Base-by-base conservation (phyloP, 2,113 vertebrate species). In the Dolichotis patagonum region DNA sequence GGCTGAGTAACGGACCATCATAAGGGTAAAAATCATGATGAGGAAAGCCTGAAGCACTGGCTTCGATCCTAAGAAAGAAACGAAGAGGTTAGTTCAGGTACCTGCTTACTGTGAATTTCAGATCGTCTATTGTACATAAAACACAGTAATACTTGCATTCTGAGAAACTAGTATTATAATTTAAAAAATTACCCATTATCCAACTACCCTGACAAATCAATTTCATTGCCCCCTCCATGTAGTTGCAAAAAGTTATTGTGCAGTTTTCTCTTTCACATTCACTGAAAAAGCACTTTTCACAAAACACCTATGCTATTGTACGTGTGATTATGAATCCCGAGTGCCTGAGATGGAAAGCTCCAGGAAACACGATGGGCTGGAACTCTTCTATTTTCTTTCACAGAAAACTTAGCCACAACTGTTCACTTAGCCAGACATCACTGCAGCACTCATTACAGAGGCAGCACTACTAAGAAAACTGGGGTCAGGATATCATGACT, bases 1-100 rank as follows among this genome's bases (percentile, higher is more conserved):
- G 85, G 99, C 99, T 0, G 99, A 98, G 95, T 99, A 99, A 16
- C 99, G 96, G 20, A 99, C 98, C 98, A 99, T 98, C 54, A 97
- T 96, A 3, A 99, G 97, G 1, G 98, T 98, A 30, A 99, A 98
- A 98, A 99, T 98, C 99, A 99, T 99, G 95, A 97, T 97, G 95
- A 99, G 99, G 98, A 99, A 99, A 35, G 99, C 98, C 0, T 43
- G 98, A 0, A 0, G 98, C 0, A 97, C 98, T 2, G 97, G 95
- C 84, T 99, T 99, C 96, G 99, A 83, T 87, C 99, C 99, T 99
- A 46, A 52, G 77, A 78, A 22, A 92, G 43, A 90, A 73, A 93
- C 83, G 7, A 65, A 7, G 9, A 12, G 13, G 19, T 86, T 54
- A 95, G 71, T 46, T 35, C 41, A 85, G 28, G 17, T 52, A 3